A percentile compares a stretch with the other conserved stretches of the same genome.
Conservation (phyloP, 2,888 invertebrate species). For the Holacanthella duospinosa region DNA sequence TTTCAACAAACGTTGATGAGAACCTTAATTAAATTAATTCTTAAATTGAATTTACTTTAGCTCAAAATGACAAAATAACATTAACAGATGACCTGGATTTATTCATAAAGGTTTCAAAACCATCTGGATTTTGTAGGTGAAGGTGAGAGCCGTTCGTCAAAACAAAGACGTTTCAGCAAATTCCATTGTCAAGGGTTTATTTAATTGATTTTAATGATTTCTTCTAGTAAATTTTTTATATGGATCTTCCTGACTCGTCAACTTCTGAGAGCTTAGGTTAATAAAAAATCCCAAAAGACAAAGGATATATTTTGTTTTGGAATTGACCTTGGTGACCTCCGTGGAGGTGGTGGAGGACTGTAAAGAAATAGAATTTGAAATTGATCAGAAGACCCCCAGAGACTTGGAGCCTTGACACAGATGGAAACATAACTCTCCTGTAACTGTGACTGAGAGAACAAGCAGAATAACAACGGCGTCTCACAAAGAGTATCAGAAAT, state of each 20-base stretch:
- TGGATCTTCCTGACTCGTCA: not conserved
- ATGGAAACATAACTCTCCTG: not conserved
- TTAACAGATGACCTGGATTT: too few relatives aligned
- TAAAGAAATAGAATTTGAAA: not conserved
- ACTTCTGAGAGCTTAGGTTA: not conserved
- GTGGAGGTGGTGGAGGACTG: not conserved
- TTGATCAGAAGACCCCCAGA: not conserved
- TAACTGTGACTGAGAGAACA: not conserved
- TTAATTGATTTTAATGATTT: not conserved
- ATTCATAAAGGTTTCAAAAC: too few relatives aligned
- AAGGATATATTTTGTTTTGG: not conserved
- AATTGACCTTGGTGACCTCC: not conserved
- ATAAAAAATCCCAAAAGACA: too few relatives aligned
- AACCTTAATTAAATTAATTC: too few relatives aligned
- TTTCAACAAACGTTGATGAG: too few relatives aligned
- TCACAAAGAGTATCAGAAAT: too few relatives aligned
- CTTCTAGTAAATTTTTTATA: not conserved
- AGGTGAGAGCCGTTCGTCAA: too few relatives aligned
- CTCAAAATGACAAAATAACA: too few relatives aligned
- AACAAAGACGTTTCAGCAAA: conserved; percentile 1
- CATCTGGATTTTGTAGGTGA: too few relatives aligned
- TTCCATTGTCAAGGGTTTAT: not conserved
- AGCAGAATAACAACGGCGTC: not conserved
- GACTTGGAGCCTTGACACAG: not conserved
- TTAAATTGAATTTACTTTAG: too few relatives aligned